Conservation (phyloP, 2,797 vertebrate species). For the Bryconaethiops microstoma region DNA sequence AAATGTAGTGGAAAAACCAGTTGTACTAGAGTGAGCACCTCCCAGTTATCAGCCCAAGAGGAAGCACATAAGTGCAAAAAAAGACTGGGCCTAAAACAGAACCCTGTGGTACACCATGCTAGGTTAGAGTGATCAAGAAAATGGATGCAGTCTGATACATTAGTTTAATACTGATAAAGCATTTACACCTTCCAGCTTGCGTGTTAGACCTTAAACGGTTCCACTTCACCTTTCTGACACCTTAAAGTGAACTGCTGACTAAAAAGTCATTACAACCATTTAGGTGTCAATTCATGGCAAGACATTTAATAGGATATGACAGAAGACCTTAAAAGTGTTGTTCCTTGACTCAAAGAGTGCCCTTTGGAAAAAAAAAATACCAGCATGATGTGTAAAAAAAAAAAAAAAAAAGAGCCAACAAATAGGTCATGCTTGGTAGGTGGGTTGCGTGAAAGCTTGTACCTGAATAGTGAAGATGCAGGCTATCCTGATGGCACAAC, state of each 20-base stretch:
- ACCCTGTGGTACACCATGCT: background rate
- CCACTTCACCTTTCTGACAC: background rate
- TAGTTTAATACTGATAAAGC: background rate
- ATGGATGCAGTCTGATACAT: background rate
- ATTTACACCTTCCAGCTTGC: background rate
- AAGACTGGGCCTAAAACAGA: background rate
- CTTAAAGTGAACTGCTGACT: background rate
- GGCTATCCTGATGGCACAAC: slow-evolving; percentile 92
- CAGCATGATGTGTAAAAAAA: background rate
- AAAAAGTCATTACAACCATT: background rate
- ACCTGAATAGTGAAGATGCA: slow-evolving; percentile 98
- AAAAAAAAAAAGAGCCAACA: background rate
- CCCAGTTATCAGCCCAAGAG: background rate
- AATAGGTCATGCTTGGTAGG: background rate
- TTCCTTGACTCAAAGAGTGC: background rate
- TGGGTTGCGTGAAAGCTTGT: background rate
- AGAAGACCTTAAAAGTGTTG: background rate
- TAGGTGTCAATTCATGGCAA: background rate
- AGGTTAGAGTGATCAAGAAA: background rate
- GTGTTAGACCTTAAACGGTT: background rate
- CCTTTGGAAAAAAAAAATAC: background rate
- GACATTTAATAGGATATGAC: background rate
- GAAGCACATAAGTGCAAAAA: background rate
- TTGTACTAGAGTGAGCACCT: background rate
- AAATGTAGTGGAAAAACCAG: background rate